These are phyloP conservation scores for Morus bassanus DNA, from an alignment of 2,797 vertebrate genomes.

Conservation along the genomic window DNA sequence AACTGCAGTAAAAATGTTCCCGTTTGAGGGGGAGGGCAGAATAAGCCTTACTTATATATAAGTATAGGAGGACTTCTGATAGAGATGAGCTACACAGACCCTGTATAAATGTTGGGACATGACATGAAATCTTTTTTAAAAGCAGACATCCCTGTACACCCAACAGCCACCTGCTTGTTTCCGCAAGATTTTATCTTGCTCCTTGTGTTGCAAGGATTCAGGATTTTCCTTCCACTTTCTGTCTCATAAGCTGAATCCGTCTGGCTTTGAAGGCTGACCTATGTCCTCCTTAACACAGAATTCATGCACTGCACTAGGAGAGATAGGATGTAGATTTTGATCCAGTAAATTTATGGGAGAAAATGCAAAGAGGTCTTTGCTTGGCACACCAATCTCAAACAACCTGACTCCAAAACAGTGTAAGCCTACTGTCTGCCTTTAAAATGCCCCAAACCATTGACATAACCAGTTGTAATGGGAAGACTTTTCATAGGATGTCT, in stretches of 20 bases:
- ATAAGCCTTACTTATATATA: too few species aligned
- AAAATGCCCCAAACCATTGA: background rate
- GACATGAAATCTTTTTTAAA: background rate
- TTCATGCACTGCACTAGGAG: background rate
- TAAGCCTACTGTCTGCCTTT: background rate
- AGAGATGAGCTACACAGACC: background rate
- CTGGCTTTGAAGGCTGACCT: background rate
- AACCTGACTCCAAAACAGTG: background rate
- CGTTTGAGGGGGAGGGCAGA: background rate
- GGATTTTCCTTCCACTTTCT: background rate
- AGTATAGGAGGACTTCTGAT: background rate
- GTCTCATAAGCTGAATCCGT: background rate
- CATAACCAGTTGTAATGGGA: background rate
- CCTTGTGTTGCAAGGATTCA: background rate
- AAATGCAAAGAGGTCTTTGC: background rate
- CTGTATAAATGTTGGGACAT: background rate
- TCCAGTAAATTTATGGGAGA: background rate
- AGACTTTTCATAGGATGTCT: background rate
- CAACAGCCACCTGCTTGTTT: background rate
- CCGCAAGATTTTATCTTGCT: background rate
- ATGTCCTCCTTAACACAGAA: background rate
- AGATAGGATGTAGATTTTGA: background rate
- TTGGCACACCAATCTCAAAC: background rate
- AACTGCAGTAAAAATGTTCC: background rate
- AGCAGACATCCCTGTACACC: background rate